These are phyloP conservation scores for Andrena marginata DNA, from an alignment of 2,888 invertebrate species.

Conservation along the genomic window DNA sequence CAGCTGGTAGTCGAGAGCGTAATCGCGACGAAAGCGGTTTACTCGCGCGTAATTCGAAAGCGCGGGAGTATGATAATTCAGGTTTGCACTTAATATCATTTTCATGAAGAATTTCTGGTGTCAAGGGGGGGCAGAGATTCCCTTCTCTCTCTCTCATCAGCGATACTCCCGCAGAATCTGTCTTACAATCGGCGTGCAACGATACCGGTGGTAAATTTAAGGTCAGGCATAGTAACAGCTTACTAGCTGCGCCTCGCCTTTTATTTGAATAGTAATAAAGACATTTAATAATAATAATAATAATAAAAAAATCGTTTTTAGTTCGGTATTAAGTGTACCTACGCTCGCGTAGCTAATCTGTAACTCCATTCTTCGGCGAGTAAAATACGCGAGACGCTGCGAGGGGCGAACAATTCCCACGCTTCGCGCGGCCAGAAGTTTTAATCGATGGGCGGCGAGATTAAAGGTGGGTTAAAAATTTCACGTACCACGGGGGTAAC, in stretches of 20 bases:
- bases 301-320: too few species aligned
- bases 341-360: not conserved
- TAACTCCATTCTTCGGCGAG: not conserved
- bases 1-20: not conserved
- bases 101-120: not conserved
- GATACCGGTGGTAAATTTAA: too few species aligned
- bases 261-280: too few species aligned
- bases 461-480: conserved; percentile 43
- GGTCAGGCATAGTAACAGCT: too few species aligned
- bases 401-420: conserved; percentile 3
- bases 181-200: not conserved
- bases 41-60: conserved; percentile 16
- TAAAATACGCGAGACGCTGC: not conserved
- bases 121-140: not conserved
- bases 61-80: not conserved
- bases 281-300: too few species aligned
- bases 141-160: too few species aligned
- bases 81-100: not conserved
- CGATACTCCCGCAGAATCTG: not conserved
- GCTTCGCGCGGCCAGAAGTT: conserved; percentile 4
- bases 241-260: too few species aligned
- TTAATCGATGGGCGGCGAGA: conserved; percentile 10
- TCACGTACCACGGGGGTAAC: conserved; percentile 17
- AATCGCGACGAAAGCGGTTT: conserved; percentile 13
- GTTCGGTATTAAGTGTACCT: not conserved